These are phyloP conservation scores for Corydoras maculifer DNA, from an alignment of 2,113 vertebrate genomes.

Conservation along the genomic window DNA sequence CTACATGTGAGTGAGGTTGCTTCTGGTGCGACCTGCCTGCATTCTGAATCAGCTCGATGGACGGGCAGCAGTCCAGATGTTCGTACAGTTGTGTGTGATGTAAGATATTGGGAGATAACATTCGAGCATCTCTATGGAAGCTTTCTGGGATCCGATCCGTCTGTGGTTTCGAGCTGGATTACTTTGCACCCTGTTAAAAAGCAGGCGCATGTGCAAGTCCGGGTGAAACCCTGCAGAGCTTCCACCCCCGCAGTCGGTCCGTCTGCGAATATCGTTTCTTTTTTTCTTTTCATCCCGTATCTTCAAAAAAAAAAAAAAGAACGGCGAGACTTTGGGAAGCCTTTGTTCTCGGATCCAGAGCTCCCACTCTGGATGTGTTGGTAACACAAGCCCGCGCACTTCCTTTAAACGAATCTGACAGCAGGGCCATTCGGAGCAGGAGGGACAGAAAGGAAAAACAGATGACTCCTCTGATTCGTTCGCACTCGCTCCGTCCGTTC, in stretches of 20 bases:
- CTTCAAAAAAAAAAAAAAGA: slow-evolving; percentile 16
- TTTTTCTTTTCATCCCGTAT: slow-evolving; percentile 4
- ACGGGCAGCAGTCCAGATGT: slow-evolving; percentile 1
- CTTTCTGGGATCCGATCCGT: slow-evolving; percentile 26
- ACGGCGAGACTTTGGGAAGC: slow-evolving; percentile 16
- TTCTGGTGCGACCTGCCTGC: not conserved
- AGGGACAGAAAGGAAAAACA: slow-evolving; percentile 48
- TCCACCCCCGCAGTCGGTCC: not conserved
- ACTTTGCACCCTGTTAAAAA: slow-evolving; percentile 13
- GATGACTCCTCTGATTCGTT: slow-evolving; percentile 56
- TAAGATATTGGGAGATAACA: not conserved
- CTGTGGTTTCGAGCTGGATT: slow-evolving; percentile 15
- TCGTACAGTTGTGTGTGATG: slow-evolving; percentile 11
- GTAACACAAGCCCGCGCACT: slow-evolving; percentile 36
- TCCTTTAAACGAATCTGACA: slow-evolving; percentile 53
- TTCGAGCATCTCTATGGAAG: slow-evolving; percentile 19
- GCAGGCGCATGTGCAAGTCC: slow-evolving; percentile 10
- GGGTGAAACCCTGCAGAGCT: not conserved
- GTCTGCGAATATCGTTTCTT: not conserved
- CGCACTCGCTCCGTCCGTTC: slow-evolving; percentile 39
- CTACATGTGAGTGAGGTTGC: not conserved
- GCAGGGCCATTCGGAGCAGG: slow-evolving; percentile 51
- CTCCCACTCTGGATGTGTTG: slow-evolving; percentile 25
- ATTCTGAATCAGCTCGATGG: not conserved
- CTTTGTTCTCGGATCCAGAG: slow-evolving; percentile 46